Evolutionary conservation across 2,888 invertebrate genomes (phyloP), one percentile per base, ranked within the genome.

Genomic region (Pseudococcus viburni): DNA sequence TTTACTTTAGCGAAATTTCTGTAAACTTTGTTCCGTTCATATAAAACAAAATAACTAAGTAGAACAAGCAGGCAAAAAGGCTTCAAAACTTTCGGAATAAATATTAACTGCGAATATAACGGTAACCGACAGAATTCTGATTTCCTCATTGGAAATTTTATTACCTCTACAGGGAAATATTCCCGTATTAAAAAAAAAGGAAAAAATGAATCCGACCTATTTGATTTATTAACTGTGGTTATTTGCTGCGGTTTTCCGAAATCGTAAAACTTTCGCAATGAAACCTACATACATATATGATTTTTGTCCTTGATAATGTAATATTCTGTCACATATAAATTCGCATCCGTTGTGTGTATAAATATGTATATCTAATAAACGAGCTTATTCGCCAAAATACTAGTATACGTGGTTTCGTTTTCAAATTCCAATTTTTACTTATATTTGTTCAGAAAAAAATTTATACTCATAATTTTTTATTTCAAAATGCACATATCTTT

Each of bases 121-220:
- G 80, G 80, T 80, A 59, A 59, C 59, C 59, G 85, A 85, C 55
- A 59, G 85, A 85, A 85, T 85, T 85, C 59, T 85, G 39, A 80
- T 80, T 80, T 80, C 80, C 80, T 80, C 80, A 80, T 80, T 80
- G 80, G 42, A 80, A 80, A 80, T 80, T 80, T 80, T 80, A 80
- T 80, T 80, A 80, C 80, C 80, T 80, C 80, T 80, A 42, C 46
- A 11, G 80, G 80, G 46, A 80, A 80, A 80, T 80, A 80, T 80
- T 80, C 33, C n/a, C 33, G 42, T 42, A 42, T 42, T 80, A 12
- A 42, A 39, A 80, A 42, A 77, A 68, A 68, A 68, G 42, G 42
- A 39, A 33, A 33, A 33, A 33, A 33, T 33, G 26, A 39, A 77
- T 77, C 80, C n/a, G 42, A 80, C 80, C 80, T 80, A 80, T 80